A percentile compares a stretch with the other conserved stretches of the same genome.
Conservation (phyloP, 1,140 invertebrate genomes). For the Parasteatoda tepidariorum region DNA sequence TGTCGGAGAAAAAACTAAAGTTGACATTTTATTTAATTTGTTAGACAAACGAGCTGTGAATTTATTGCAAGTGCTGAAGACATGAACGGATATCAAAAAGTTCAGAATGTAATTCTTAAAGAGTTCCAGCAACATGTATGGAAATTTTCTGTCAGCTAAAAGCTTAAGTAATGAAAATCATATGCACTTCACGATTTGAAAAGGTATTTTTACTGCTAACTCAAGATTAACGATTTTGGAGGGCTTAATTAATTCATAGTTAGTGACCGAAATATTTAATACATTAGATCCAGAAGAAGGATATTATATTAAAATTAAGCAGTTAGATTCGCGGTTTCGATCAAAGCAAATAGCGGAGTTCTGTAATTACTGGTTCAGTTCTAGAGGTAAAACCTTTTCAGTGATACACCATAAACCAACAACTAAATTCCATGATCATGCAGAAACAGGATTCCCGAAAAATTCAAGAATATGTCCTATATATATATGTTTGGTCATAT, state of each 20-base stretch:
- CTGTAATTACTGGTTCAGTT: too few species aligned
- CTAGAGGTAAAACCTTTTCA: too few species aligned
- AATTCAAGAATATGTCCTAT: too few species aligned
- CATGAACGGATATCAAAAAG: neutral
- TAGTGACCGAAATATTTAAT: neutral
- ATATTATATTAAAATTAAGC: neutral
- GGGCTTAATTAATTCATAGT: neutral
- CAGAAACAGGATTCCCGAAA: too few species aligned
- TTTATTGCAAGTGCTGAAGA: neutral
- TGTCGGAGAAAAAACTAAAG: neutral
- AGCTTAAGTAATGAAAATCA: neutral
- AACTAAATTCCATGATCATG: too few species aligned
- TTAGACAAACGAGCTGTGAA: neutral
- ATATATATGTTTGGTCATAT: too few species aligned
- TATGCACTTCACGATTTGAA: neutral
- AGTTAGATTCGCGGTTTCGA: neutral
- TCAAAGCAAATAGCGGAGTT: neutral
- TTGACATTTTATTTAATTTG: neutral
- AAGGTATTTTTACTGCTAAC: neutral
- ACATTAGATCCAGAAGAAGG: neutral
- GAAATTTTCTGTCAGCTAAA: neutral
- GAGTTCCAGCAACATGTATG: neutral
- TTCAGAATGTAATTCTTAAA: neutral
- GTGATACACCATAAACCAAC: too few species aligned
- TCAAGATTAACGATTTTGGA: neutral